phyloP scores from a whole-genome alignment of 2,888 invertebrate species.

The Leucozona laternaria region DNA sequence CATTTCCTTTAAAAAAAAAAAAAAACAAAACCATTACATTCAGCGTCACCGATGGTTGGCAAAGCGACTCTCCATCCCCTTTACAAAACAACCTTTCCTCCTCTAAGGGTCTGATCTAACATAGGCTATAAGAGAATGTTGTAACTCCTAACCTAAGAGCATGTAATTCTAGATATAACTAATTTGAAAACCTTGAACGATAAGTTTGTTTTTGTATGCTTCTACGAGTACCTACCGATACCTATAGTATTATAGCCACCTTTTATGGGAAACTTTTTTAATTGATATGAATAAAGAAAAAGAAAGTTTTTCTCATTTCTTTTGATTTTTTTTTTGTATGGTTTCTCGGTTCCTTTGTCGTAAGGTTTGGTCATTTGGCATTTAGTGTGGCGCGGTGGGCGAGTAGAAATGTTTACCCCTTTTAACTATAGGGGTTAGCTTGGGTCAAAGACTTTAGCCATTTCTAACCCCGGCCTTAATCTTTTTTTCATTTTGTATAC shows the following conservation, averaged over 20 bases:
- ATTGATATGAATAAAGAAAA: constrained; percentile 42
- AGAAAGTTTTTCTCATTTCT: constrained; percentile 19
- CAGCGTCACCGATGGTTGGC: background rate
- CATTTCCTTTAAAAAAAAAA: background rate
- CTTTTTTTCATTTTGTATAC: background rate
- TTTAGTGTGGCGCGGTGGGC: constrained; percentile 5
- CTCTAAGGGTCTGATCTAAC: constrained; percentile 16
- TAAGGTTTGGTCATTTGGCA: constrained; percentile 1
- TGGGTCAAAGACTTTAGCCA: constrained; percentile 62
- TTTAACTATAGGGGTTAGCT: constrained; percentile 30
- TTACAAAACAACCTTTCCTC: constrained; percentile 4
- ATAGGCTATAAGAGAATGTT: constrained; percentile 7
- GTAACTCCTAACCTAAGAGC: constrained; percentile 47
- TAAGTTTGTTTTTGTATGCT: background rate
- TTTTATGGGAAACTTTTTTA: constrained; percentile 37
- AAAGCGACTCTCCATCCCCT: background rate
- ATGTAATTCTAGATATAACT: constrained; percentile 45
- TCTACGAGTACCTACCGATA: no score
- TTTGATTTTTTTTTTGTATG: constrained; percentile 40
- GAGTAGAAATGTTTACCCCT: constrained; percentile 2
- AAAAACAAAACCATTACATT: background rate
- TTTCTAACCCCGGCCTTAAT: constrained; percentile 63
- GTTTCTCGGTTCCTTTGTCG: constrained; percentile 45
- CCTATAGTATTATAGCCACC: no score
- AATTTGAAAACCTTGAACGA: constrained; percentile 48